These are phyloP conservation scores for Mythimna pallens DNA, from an alignment of 2,888 invertebrate species.

Conservation along the genomic window DNA sequence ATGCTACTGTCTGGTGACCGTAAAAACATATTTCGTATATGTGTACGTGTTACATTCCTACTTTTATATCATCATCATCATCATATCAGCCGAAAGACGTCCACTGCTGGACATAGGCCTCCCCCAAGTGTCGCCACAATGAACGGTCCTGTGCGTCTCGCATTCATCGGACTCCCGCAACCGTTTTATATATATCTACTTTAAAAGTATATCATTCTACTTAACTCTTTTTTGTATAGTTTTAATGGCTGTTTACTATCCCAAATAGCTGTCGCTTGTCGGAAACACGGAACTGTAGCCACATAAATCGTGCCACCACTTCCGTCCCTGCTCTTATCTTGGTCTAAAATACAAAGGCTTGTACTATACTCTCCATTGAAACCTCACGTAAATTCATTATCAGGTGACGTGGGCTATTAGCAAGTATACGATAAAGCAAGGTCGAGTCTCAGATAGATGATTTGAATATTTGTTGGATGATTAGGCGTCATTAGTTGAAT, in stretches of 20 bases:
- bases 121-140: no score
- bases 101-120: no score
- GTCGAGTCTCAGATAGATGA: constrained; percentile 54
- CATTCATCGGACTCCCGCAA: no score
- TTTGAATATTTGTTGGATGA: constrained; percentile 34
- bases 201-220: background rate
- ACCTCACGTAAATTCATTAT: constrained; percentile 38
- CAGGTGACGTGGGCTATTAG: constrained; percentile 69
- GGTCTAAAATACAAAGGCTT: constrained; percentile 16
- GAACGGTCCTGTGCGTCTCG: no score
- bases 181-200: no score
- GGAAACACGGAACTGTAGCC: constrained; percentile 43
- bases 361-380: constrained; percentile 18
- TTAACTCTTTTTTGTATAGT: background rate
- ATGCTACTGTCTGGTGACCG: background rate
- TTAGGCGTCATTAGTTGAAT: background rate
- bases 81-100: no score
- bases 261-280: constrained; percentile 5
- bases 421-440: constrained; percentile 73
- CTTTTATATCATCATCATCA: no score
- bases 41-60: no score
- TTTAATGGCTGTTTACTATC: background rate
- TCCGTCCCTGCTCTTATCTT: constrained; percentile 43
- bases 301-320: constrained; percentile 26
- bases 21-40: background rate